These are phyloP conservation scores for Poecilia velifera DNA, from an alignment of 2,797 vertebrate genomes.

Conservation along the genomic window DNA sequence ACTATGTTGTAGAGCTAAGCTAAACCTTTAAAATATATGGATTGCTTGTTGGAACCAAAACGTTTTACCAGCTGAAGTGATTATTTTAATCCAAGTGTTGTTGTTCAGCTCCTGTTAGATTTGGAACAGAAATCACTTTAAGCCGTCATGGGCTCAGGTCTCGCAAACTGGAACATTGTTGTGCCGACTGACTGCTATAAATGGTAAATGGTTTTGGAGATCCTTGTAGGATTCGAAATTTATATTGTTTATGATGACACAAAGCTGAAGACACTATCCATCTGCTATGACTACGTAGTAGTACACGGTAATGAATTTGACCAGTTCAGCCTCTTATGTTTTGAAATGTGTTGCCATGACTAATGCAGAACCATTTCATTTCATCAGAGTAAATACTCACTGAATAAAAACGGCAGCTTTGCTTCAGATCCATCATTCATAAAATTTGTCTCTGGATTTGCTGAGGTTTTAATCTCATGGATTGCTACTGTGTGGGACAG, in stretches of 20 bases:
- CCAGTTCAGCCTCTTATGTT: neutral
- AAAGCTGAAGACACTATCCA: neutral
- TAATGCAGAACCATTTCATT: neutral
- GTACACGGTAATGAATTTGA: neutral
- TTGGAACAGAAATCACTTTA: neutral
- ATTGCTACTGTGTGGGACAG: neutral
- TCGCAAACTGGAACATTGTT: neutral
- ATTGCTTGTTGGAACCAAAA: neutral
- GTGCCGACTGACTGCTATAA: neutral
- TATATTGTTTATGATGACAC: neutral
- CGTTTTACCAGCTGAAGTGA: neutral
- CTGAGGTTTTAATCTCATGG: neutral
- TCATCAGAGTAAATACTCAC: neutral
- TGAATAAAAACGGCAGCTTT: conserved; percentile 4
- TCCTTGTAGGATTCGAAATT: neutral
- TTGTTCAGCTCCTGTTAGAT: neutral
- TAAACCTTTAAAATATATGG: neutral
- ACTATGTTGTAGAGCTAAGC: neutral
- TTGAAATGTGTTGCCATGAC: neutral
- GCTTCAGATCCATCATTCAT: neutral
- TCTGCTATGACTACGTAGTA: too few relatives aligned
- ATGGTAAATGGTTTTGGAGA: neutral
- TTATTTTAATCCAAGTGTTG: conserved; percentile 5
- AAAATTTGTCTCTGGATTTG: neutral
- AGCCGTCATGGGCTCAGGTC: neutral